These are phyloP conservation scores for Coptodon rendalli DNA, from an alignment of 2,113 vertebrate species.

Conservation along the genomic window DNA sequence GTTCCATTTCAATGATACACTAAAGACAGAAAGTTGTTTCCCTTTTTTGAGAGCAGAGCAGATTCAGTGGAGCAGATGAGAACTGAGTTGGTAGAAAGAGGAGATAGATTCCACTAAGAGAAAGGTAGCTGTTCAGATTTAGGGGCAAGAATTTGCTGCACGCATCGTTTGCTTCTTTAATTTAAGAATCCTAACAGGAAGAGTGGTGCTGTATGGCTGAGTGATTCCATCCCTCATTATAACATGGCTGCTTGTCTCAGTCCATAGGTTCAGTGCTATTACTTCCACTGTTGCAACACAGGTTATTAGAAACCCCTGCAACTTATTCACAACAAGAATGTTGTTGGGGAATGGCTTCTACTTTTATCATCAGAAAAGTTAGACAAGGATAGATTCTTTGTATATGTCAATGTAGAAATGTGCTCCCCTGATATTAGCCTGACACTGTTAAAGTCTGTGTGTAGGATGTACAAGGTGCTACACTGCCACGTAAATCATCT, in stretches of 20 bases:
- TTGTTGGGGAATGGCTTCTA: neutral
- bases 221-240: constrained; percentile 72
- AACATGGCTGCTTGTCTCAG: constrained; percentile 70
- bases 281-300: constrained; percentile 58
- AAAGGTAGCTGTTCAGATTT: constrained; percentile 67
- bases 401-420: neutral
- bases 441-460: neutral
- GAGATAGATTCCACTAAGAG: constrained; percentile 60
- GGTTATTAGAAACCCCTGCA: constrained; percentile 66
- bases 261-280: constrained; percentile 64
- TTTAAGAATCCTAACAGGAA: constrained; percentile 74
- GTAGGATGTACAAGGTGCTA: neutral
- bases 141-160: constrained; percentile 66
- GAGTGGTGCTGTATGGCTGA: constrained; percentile 68
- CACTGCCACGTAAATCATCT: neutral
- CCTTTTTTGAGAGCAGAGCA: constrained; percentile 2
- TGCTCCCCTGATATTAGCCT: neutral
- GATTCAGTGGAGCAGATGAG: constrained; percentile 59
- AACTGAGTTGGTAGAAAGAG: constrained; percentile 41
- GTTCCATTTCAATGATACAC: constrained; percentile 25
- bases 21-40: constrained; percentile 27
- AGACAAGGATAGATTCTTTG: neutral
- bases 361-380: constrained; percentile 16
- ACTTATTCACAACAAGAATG: constrained; percentile 52
- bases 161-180: constrained; percentile 78